A percentile compares a stretch with the other conserved stretches of the same genome.
These are phyloP conservation scores for Archips xylosteana DNA, from an alignment of 2,888 invertebrate species.

Conservation along the genomic window DNA sequence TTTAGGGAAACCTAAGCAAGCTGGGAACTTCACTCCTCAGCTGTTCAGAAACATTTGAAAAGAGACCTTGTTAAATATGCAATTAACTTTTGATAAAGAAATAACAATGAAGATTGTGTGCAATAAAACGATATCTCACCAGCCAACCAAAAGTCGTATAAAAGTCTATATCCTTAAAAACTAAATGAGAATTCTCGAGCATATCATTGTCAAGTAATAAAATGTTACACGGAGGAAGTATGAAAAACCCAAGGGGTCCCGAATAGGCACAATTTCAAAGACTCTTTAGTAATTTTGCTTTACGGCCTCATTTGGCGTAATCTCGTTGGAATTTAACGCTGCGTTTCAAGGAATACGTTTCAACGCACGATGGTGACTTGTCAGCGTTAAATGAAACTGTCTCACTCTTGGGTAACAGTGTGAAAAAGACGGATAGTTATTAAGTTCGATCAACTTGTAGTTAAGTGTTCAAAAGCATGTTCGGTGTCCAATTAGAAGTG, in stretches of 20 bases:
- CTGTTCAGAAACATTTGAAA: no score
- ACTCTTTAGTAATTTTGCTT: conserved; percentile 59
- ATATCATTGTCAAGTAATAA: conserved; percentile 40
- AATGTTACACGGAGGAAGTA: conserved; percentile 31
- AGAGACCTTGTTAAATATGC: background rate
- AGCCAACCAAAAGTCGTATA: conserved; percentile 1
- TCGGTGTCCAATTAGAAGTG: no score
- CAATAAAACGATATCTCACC: conserved; percentile 5
- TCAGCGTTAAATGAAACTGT: conserved; percentile 37
- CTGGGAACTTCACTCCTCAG: no score
- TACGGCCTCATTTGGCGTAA: conserved; percentile 62
- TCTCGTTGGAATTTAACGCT: conserved; percentile 60
- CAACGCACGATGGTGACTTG: conserved; percentile 35
- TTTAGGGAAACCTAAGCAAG: no score
- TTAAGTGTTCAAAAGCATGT: no score
- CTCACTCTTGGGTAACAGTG: background rate
- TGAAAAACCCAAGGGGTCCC: conserved; percentile 39
- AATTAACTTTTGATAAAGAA: background rate
- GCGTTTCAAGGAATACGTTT: conserved; percentile 57
- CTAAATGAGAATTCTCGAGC: conserved; percentile 35
- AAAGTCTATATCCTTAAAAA: conserved; percentile 17
- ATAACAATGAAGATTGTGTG: background rate
- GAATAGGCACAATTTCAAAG: conserved; percentile 48
- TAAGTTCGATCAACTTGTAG: no score
- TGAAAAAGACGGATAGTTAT: background rate